Percentiles rank a stretch among this genome's conserved stretches.
phyloP scores from a whole-genome alignment of 2,113 vertebrate species.

The Phyllopteryx taeniolatus region DNA sequence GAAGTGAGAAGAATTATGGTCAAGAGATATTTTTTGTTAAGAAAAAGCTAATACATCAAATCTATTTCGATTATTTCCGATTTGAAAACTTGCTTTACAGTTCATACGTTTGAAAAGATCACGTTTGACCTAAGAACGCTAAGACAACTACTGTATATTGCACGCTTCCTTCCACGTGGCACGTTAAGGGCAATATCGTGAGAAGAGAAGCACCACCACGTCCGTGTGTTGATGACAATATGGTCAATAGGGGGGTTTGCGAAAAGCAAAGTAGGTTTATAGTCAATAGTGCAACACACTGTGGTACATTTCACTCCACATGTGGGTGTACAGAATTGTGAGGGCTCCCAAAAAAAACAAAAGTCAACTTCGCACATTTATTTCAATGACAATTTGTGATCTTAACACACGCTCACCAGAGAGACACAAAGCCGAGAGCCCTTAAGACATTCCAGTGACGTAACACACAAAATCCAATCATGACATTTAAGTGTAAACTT shows the following conservation, averaged over 20 bases:
- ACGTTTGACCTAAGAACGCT: background rate
- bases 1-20: too few relatives aligned
- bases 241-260: conserved; percentile 30
- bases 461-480: conserved; percentile 36
- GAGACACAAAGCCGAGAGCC: conserved; percentile 51
- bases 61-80: too few relatives aligned
- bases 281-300: conserved; percentile 46
- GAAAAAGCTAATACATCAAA: too few relatives aligned
- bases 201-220: conserved; percentile 25
- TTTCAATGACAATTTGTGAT: conserved; percentile 68
- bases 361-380: conserved; percentile 69
- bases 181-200: background rate
- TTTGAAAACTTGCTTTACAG: too few relatives aligned
- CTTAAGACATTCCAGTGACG: conserved; percentile 57
- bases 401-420: conserved; percentile 56
- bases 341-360: background rate
- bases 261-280: conserved; percentile 49
- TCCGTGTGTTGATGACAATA: conserved; percentile 44
- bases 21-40: too few relatives aligned
- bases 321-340: conserved; percentile 2
- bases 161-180: too few relatives aligned
- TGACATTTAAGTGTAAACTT: conserved; percentile 52
- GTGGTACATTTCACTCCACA: background rate
- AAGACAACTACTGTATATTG: background rate
- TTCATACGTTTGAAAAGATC: too few relatives aligned